Evolutionary conservation across 2,797 vertebrate genomes (phyloP), one percentile per base, ranked within the genome.

Genomic region (Moxostoma hubbsi): DNA sequence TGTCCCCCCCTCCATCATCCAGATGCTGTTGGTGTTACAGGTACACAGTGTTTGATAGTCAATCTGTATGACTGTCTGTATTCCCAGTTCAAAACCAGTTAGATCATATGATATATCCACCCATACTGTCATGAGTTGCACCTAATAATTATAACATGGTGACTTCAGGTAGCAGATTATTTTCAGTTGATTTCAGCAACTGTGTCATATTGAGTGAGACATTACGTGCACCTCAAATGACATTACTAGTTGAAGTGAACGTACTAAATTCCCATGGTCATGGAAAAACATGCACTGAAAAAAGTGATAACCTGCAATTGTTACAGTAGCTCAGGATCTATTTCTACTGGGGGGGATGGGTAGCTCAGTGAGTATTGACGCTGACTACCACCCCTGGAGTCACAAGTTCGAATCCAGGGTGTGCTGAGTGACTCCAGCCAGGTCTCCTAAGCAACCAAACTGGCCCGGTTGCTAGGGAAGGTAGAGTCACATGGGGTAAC

Each of bases 21-120:
- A 99, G 92, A 99, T 99, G 98, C 93, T 99, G 89, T 93, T 99
- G 54, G 94, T 99, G 80, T 93, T 99, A 13, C 97, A 99, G 96
- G 98, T 98, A 89, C n/a, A 46, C 18, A 68, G 12, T 9, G 46
- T 55, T 51, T 65, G 13, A 5, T 13, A 7, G 9, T 24, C 13
- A 13, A 16, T 58, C 11, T 59, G 7, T 13, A 9, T 18, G 12
- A 24, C 9, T n/a, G 1, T 45, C 36, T 36, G 36, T 2, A 15
- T 24, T 18, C 7, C 57, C 57, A 24, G 8, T 59, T 59, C 4
- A 59, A 59, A 54, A 59, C 15, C 57, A 4, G 16, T 74, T 4
- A 62, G 16, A 62, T 51, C 36, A 64, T 54, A 9, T 64, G 61
- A 63, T 45, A 43, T 9, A 12, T 61, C 18, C 66, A 58, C 43